phyloP scores from a whole-genome alignment of 2,888 invertebrate species.

The Gymnoscelis rufifasciata region DNA sequence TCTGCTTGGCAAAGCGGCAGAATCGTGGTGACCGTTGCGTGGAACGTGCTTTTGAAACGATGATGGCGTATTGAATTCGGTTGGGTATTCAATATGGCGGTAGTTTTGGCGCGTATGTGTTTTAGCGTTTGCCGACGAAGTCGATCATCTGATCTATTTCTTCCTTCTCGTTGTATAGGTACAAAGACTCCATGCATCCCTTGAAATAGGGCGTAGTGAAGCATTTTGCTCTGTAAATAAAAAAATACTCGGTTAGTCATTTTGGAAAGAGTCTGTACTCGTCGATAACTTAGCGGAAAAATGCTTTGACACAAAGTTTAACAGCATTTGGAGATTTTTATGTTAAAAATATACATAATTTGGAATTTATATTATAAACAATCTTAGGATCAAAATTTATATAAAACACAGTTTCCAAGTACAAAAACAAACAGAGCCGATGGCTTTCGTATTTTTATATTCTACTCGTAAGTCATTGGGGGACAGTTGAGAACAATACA shows the following conservation, averaged over 20 bases:
- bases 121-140: slow-evolving; percentile 83
- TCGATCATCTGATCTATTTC: slow-evolving; percentile 88
- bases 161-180: slow-evolving; percentile 87
- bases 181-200: slow-evolving; percentile 89
- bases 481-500: too few relatives aligned
- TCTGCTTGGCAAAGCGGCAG: slow-evolving; percentile 64
- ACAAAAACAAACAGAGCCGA: too few relatives aligned
- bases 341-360: too few relatives aligned
- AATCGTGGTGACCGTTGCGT: slow-evolving; percentile 46
- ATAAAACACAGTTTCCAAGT: too few relatives aligned
- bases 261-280: too few relatives aligned
- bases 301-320: too few relatives aligned
- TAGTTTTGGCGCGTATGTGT: slow-evolving; percentile 49
- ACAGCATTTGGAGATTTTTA: too few relatives aligned
- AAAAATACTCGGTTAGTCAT: slow-evolving; percentile 21
- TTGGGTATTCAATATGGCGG: slow-evolving; percentile 50
- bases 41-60: slow-evolving; percentile 37
- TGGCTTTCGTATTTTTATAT: too few relatives aligned
- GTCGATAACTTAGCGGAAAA: too few relatives aligned
- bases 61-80: slow-evolving; percentile 46
- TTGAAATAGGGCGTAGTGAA: slow-evolving; percentile 89
- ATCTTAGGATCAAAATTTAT: too few relatives aligned
- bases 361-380: too few relatives aligned
- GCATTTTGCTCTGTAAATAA: slow-evolving; percentile 84
- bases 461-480: too few relatives aligned